Conservation (phyloP, 2,113 vertebrate species). For the Solea senegalensis region DNA sequence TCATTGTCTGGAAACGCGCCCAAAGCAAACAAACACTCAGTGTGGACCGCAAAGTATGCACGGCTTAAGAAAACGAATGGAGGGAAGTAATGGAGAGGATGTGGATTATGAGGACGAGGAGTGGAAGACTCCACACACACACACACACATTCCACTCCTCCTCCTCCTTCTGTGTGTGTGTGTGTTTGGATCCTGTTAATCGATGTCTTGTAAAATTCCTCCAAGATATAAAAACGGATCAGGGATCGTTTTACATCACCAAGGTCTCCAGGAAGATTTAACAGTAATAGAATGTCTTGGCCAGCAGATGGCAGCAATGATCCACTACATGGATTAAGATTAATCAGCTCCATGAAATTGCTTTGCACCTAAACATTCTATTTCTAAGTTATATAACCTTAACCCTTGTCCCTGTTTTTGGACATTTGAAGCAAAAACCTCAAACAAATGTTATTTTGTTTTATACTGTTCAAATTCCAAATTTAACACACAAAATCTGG, state of each 20-base stretch:
- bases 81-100: background rate
- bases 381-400: too few species aligned
- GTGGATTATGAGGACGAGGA: background rate
- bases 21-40: conserved; percentile 66
- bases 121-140: background rate
- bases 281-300: background rate
- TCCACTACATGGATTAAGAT: conserved; percentile 1
- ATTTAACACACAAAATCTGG: too few species aligned
- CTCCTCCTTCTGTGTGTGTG: background rate
- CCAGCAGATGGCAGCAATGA: conserved; percentile 60
- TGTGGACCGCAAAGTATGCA: conserved; percentile 79
- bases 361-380: too few species aligned
- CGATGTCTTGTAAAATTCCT: background rate
- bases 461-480: too few species aligned
- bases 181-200: background rate
- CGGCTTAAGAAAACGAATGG: conserved; percentile 35
- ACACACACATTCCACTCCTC: background rate
- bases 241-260: background rate
- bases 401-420: too few species aligned
- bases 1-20: conserved; percentile 40
- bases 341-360: too few species aligned
- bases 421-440: too few species aligned
- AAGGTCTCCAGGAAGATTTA: background rate
- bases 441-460: too few species aligned
- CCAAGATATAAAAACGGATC: background rate